These are phyloP conservation scores for Antheraea pernyi DNA, from an alignment of 1,140 invertebrate species.

Conservation along the genomic window DNA sequence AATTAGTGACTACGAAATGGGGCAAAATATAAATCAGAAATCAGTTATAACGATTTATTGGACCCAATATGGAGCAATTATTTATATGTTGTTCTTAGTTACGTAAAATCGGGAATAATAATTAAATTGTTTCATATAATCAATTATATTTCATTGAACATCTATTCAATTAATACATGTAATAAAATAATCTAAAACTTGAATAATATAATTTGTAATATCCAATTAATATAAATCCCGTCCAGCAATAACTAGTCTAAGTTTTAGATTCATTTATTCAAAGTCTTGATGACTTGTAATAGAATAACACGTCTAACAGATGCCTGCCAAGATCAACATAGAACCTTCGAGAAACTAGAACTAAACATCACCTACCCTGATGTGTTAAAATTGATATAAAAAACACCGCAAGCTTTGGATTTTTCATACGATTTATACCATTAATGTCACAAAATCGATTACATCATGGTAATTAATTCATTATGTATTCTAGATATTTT, in stretches of 20 bases:
- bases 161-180: not conserved
- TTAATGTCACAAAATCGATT: too few species aligned
- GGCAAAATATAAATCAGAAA: constrained; percentile 46
- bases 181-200: not conserved
- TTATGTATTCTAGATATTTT: too few species aligned
- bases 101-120: not conserved
- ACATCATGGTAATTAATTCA: too few species aligned
- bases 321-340: constrained; percentile 57
- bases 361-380: constrained; percentile 13
- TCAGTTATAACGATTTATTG: constrained; percentile 50
- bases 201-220: constrained; percentile 44
- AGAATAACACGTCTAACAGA: constrained; percentile 33
- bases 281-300: constrained; percentile 47
- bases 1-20: constrained; percentile 26
- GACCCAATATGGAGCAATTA: constrained; percentile 35
- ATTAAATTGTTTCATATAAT: not conserved
- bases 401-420: too few species aligned
- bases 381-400: not conserved
- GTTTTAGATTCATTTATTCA: constrained; percentile 65
- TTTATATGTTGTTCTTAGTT: not conserved
- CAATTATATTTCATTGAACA: not conserved
- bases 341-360: constrained; percentile 41
- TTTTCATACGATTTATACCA: too few species aligned
- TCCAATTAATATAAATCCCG: constrained; percentile 33
- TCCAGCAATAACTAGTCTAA: constrained; percentile 44